Evolutionary conservation across 2,113 vertebrate species (phyloP).

Genomic region (Syngnathus typhle): DNA sequence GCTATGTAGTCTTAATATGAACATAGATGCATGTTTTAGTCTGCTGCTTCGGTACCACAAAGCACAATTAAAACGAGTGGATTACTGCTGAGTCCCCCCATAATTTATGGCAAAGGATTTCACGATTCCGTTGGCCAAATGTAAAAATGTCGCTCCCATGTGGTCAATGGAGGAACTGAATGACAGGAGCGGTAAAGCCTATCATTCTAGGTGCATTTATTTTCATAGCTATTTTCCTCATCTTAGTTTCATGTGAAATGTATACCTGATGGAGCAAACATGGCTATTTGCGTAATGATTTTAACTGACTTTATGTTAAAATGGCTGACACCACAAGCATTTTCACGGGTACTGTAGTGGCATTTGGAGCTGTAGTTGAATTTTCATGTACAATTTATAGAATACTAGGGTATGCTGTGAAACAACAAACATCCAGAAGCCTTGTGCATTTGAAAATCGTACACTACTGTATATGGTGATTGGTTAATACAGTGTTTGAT

Average conservation of each 20-base stretch:
- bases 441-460: slow-evolving; percentile 32
- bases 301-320: background rate
- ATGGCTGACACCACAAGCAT: slow-evolving; percentile 14
- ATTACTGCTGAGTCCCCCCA: background rate
- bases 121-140: slow-evolving; percentile 3
- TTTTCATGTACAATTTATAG: slow-evolving; percentile 41
- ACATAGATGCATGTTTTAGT: slow-evolving; percentile 63
- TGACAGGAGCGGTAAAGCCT: slow-evolving; percentile 14
- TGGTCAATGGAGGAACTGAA: slow-evolving; percentile 33
- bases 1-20: background rate
- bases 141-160: slow-evolving; percentile 44
- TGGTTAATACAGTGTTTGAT: slow-evolving; percentile 40
- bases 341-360: slow-evolving; percentile 28
- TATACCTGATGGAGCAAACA: slow-evolving; percentile 6
- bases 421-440: slow-evolving; percentile 41
- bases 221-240: background rate
- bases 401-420: slow-evolving; percentile 41
- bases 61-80: slow-evolving; percentile 27
- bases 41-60: slow-evolving; percentile 40
- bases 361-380: slow-evolving; percentile 1
- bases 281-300: slow-evolving; percentile 10
- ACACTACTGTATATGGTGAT: slow-evolving; percentile 28
- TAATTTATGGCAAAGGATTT: no score
- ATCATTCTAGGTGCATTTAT: slow-evolving; percentile 14
- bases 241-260: background rate